Conservation (phyloP, 2,888 invertebrate species). For the Hirtodrosophila alboralis region DNA sequence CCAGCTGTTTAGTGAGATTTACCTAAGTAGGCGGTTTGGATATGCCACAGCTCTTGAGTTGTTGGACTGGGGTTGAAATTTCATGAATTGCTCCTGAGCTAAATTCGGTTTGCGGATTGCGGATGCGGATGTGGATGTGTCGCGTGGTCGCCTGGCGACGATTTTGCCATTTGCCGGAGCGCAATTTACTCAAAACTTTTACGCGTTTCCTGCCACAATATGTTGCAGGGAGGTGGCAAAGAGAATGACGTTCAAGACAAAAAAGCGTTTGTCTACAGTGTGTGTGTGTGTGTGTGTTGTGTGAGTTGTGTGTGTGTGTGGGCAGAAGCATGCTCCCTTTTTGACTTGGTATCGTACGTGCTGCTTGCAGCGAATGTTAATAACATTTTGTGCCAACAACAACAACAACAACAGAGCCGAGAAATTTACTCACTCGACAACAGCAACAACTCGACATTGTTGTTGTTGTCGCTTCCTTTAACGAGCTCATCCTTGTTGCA, state of each 20-base stretch:
- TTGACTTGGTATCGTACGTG: constrained; percentile 52
- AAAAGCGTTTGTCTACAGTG: constrained; percentile 9
- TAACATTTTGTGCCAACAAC: constrained; percentile 67
- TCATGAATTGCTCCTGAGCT: constrained; percentile 13
- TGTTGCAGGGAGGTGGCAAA: constrained; percentile 14
- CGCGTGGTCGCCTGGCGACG: constrained; percentile 47
- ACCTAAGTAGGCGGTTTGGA: constrained; percentile 48
- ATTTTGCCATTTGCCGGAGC: constrained; percentile 45
- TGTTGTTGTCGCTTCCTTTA: constrained; percentile 64
- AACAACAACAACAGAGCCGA: constrained; percentile 22
- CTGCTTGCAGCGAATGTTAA: constrained; percentile 69
- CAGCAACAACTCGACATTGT: constrained; percentile 32
- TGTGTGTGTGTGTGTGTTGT: constrained; percentile 10
- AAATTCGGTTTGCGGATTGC: constrained; percentile 15
- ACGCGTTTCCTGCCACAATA: constrained; percentile 54
- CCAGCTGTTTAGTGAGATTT: constrained; percentile 47
- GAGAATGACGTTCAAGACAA: constrained; percentile 8
- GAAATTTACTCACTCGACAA: constrained; percentile 51
- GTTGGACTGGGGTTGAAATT: neutral
- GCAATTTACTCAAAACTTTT: constrained; percentile 62
- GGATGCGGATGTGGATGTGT: constrained; percentile 31
- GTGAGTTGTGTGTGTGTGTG: constrained; percentile 1
- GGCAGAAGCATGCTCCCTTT: constrained; percentile 32
- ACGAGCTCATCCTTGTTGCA: constrained; percentile 79
- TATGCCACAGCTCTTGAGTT: constrained; percentile 34